A percentile compares a stretch with the other conserved stretches of the same genome.
Evolutionary conservation across 2,113 vertebrate species (phyloP).

Genomic region (Spheniscus mendiculus): DNA sequence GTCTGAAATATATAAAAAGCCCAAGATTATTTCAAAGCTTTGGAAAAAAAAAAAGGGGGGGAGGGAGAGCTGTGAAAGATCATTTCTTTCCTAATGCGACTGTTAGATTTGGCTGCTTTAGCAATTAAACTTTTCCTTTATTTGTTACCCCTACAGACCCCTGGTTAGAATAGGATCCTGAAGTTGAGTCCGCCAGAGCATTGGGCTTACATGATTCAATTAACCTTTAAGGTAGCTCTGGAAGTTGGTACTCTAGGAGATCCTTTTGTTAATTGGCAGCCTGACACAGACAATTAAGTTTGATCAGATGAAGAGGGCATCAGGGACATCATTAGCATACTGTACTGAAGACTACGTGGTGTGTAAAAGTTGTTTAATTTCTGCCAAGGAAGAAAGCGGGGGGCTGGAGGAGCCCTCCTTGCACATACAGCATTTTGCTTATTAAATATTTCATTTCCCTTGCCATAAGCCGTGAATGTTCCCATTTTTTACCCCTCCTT

Average conservation of each 20-base stretch:
- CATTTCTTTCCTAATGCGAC: slow-evolving; percentile 2
- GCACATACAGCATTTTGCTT: slow-evolving; percentile 34
- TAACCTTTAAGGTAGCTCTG: slow-evolving; percentile 83
- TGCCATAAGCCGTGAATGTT: not conserved
- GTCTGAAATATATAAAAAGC: not conserved
- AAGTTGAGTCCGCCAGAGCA: slow-evolving; percentile 73
- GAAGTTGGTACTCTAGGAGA: slow-evolving; percentile 76
- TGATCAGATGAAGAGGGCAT: slow-evolving; percentile 83
- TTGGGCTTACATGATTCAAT: slow-evolving; percentile 81
- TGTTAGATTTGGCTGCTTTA: slow-evolving; percentile 36
- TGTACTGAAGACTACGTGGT: slow-evolving; percentile 75
- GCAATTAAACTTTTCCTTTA: slow-evolving; percentile 63
- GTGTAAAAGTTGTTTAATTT: slow-evolving; percentile 83
- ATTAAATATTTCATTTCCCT: slow-evolving; percentile 72
- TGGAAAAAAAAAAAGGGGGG: not conserved
- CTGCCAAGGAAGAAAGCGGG: slow-evolving; percentile 69
- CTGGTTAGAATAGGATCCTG: slow-evolving; percentile 68
- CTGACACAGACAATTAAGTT: slow-evolving; percentile 84
- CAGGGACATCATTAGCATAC: slow-evolving; percentile 80
- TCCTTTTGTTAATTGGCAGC: slow-evolving; percentile 82
- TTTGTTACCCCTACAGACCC: slow-evolving; percentile 65
- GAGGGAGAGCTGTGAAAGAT: slow-evolving; percentile 9
- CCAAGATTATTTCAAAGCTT: slow-evolving; percentile 4
- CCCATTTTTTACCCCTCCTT: slow-evolving; percentile 18
- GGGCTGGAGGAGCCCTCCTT: slow-evolving; percentile 48